These are phyloP conservation scores for Semotilus atromaculatus DNA, from an alignment of 2,797 vertebrate genomes.

Conservation along the genomic window DNA sequence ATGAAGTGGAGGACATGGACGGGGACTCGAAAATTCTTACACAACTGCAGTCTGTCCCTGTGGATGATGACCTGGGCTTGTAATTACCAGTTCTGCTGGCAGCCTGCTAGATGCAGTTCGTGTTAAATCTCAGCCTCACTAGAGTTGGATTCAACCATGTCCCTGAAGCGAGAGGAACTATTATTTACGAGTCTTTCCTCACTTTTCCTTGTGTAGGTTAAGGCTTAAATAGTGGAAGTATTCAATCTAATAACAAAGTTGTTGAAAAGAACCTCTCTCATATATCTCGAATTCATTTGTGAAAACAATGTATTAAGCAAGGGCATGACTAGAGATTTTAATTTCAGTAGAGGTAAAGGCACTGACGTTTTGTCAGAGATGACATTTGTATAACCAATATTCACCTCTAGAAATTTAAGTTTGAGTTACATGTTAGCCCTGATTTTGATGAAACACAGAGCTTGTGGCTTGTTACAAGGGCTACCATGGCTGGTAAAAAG, in stretches of 20 bases:
- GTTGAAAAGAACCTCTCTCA: background rate
- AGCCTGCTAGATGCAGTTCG: conserved; percentile 3
- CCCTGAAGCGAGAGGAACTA: background rate
- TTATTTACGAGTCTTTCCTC: conserved; percentile 17
- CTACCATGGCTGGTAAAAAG: conserved; percentile 8
- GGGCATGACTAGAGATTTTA: background rate
- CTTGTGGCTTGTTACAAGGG: background rate
- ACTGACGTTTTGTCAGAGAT: background rate
- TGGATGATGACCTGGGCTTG: conserved; percentile 85
- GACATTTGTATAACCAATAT: background rate
- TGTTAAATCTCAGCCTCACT: conserved; percentile 24
- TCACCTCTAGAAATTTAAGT: conserved; percentile 28
- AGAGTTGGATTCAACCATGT: background rate
- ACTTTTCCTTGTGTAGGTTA: background rate
- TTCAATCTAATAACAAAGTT: background rate
- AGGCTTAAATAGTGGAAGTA: conserved; percentile 11
- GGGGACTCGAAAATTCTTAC: conserved; percentile 86
- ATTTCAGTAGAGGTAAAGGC: background rate
- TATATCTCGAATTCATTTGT: conserved; percentile 18
- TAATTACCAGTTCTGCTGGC: conserved; percentile 60
- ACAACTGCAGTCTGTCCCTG: conserved; percentile 89
- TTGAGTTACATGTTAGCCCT: background rate
- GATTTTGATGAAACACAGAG: background rate
- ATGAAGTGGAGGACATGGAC: conserved; percentile 80
- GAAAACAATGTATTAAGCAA: conserved; percentile 2